Conservation (phyloP, 2,888 invertebrate species). For the Fissipunctia ypsillon region DNA sequence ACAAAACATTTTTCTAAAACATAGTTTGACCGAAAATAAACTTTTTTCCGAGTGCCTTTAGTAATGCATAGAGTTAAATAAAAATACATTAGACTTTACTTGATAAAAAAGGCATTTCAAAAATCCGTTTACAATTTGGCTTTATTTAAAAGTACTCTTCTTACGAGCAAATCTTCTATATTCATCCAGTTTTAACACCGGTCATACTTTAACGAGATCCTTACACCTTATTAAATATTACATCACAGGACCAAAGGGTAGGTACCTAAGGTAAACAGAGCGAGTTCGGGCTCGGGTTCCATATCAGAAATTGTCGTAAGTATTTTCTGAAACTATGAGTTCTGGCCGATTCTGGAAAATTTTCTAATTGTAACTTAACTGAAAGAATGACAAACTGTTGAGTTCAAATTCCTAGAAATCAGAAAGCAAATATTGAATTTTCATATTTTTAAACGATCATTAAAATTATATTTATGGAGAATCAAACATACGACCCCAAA, state of each 20-base stretch:
- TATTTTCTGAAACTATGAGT: background rate
- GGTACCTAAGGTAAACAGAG: constrained; percentile 16
- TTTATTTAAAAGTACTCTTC: background rate
- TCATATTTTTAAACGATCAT: background rate
- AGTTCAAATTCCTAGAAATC: background rate
- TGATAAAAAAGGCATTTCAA: background rate
- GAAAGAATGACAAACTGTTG: background rate
- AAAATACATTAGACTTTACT: background rate
- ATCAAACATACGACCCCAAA: background rate
- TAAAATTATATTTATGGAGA: too few relatives aligned
- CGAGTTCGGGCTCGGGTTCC: background rate
- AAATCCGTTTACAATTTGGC: background rate
- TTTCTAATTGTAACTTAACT: too few relatives aligned
- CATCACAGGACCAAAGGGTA: constrained; percentile 23
- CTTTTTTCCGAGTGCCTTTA: background rate
- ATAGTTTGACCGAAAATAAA: background rate
- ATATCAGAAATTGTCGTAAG: background rate
- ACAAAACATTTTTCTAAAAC: background rate
- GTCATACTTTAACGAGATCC: constrained; percentile 32
- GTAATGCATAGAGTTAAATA: background rate
- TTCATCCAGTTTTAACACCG: background rate
- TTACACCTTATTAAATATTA: constrained; percentile 51
- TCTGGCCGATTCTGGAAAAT: background rate
- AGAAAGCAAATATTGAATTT: background rate
- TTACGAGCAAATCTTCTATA: background rate